Base-by-base conservation (phyloP, 2,113 vertebrate species). In the Carassius auratus region DNA sequence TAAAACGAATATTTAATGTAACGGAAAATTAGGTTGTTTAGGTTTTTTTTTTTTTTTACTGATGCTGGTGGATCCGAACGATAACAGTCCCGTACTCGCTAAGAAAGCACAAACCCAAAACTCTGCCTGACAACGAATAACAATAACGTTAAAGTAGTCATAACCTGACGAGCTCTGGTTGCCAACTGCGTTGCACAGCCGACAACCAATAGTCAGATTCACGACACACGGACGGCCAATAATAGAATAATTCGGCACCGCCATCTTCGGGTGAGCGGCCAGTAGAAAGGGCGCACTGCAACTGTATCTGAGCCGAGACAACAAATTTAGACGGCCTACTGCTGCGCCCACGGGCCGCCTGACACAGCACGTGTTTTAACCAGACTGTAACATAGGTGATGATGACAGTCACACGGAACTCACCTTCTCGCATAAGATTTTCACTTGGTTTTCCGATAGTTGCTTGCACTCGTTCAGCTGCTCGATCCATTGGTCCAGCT, bases 391-490 rank as follows among this genome's bases (percentile, higher is more conserved):
- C 33, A 75, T 17, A 8, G 21, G n/a, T 75, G 42, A 33, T 23
- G 62, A 66, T 33, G 23, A 26, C 7, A 12, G 14, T 9, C 1
- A 33, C 23, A 14, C 8, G 0, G 21, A 61, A 79, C 93, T 93
- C 92, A 98, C 97, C 96, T 98, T 99, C 89, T 98, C 97, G 62
- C 97, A 98, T 26, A 98, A 95, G 86, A 96, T 96, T 95, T 98
- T 98, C 89, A 99, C 97, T 92, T 99, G 97, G 87, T 96, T 96
- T 91, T 98, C 97, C 2, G 96, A 94, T 21, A 99, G 95, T 95
- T 98, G 97, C 90, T 96, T 98, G 93, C 97, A 99, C 90, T 98
- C 97, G 83, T 98, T 97, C 88, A 98, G 95, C 90, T 98, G 97
- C 91, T 98, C 97, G 89, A 99, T 96, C 97, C 97, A 98, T 88